phyloP scores from a whole-genome alignment of 30 jellyfish, hydroid and myxozoan species.

The Aurelia sp. region DNA sequence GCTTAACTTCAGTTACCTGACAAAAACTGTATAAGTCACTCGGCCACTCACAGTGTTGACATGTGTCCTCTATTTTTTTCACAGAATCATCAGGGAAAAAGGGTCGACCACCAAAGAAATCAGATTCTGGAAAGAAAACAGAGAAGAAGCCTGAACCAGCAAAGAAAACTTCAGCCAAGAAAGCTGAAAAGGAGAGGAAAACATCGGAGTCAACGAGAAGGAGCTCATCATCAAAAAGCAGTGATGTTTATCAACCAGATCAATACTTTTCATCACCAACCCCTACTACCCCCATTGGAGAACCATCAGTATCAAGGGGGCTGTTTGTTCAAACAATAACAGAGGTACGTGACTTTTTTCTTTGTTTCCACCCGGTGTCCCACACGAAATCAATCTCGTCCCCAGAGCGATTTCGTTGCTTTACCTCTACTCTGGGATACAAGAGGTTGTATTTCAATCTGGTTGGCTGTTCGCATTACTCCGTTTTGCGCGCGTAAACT shows the following conservation, averaged over 20 bases:
- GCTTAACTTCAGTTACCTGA: too few species aligned
- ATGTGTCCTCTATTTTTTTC: too few species aligned
- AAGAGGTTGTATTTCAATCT: too few species aligned
- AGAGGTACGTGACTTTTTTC: constrained; percentile 61
- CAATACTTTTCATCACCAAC: constrained; percentile 35
- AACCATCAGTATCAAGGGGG: constrained; percentile 67
- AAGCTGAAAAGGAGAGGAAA: constrained; percentile 31
- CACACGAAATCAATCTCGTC: too few species aligned
- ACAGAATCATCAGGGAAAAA: constrained; percentile 43
- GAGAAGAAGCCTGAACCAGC: constrained; percentile 11
- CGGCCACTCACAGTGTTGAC: too few species aligned
- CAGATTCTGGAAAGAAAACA: constrained; percentile 45
- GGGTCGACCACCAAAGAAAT: constrained; percentile 41
- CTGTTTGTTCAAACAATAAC: constrained; percentile 64
- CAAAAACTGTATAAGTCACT: too few species aligned
- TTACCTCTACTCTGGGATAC: too few species aligned
- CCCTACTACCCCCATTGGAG: constrained; percentile 44
- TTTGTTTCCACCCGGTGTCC: too few species aligned
- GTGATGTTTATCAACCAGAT: constrained; percentile 45
- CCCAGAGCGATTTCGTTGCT: too few species aligned
- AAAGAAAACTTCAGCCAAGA: constrained; percentile 38
- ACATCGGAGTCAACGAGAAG: constrained; percentile 15
- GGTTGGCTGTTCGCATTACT: too few species aligned
- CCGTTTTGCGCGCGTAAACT: too few species aligned
- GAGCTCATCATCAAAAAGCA: constrained; percentile 10